phyloP scores from a whole-genome alignment of 2,113 vertebrate genomes.

The Psilopsiagon aurifrons region DNA sequence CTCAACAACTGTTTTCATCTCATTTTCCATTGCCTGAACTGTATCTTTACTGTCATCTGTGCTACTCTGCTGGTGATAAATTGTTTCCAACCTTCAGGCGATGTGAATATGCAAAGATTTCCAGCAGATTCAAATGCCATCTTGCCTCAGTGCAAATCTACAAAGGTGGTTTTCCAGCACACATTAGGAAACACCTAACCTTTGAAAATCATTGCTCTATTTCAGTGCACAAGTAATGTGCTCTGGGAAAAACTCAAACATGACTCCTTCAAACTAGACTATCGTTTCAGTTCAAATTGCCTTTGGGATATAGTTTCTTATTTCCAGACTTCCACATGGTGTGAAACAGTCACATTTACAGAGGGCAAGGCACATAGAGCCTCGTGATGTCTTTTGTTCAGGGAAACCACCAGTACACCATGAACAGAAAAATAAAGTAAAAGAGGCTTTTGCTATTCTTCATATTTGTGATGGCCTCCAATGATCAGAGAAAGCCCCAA shows the following conservation, averaged over 20 bases:
- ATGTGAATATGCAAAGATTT: constrained; percentile 47
- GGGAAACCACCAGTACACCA: neutral
- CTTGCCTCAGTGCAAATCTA: constrained; percentile 5
- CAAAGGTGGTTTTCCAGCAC: constrained; percentile 10
- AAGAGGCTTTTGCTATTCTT: neutral
- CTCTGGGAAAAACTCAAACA: neutral
- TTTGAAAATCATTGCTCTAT: neutral
- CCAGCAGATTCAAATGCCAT: constrained; percentile 17
- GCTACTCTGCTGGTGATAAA: constrained; percentile 21
- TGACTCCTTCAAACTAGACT: neutral
- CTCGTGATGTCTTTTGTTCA: neutral
- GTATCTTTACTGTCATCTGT: constrained; percentile 44
- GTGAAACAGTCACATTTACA: neutral
- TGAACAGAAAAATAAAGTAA: neutral
- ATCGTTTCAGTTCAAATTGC: neutral
- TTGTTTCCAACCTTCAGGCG: constrained; percentile 27
- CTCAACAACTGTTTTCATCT: neutral
- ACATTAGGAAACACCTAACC: neutral
- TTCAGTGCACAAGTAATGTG: neutral
- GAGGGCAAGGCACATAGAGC: neutral
- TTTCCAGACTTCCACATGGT: neutral
- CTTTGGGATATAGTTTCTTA: neutral
- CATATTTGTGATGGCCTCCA: neutral
- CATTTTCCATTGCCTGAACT: constrained; percentile 5
- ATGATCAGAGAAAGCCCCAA: neutral